Evolutionary conservation across 2,888 invertebrate genomes (phyloP), one percentile per base, ranked within the genome.

Genomic region (Acronicta psi): DNA sequence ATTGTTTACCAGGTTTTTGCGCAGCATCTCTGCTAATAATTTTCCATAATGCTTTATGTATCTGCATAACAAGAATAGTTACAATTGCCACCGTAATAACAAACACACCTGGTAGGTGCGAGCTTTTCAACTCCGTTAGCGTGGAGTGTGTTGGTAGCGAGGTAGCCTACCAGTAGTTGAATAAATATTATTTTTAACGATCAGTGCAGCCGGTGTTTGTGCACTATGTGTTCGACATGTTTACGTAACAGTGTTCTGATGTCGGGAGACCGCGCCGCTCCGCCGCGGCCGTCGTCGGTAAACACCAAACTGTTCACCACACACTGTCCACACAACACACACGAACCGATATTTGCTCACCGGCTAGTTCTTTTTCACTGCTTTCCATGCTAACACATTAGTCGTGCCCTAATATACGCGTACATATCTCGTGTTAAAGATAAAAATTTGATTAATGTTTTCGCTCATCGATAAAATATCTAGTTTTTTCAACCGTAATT

Each of bases 141-240:
- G 44, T 52, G 53, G 53, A 63, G 65, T 61, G 69, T 56, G 49
- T 55, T 50, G 52, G 64, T 66, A 36, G 56, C 79, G 69, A 69
- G 74, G 68, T 64, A 77, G 80, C 78, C 76, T 79, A 77, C 75
- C 84, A 80, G 87, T 86, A 85, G 83, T 83, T 82, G 84, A 88
- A 90, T 85, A 91, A 94, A 92, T 93, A 94, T 94, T 93, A 88
- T 93, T 91, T 89, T 87, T 88, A 91, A 86, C 87, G 93, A 93
- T 93, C 91, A 93, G 90, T 88, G 88, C 86, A 83, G 87, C 81
- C 82, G 79, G 80, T 91, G 90, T 93, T 91, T 92, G 90, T 83
- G 84, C 82, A 79, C 81, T 80, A 80, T 77, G 80, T 87, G 88
- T 88, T 77, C 73, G 81, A 89, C 87, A 86, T 87, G 86, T 88